Evolutionary conservation across 2,797 vertebrate genomes (phyloP).

Genomic region (Darevskia mixta): DNA sequence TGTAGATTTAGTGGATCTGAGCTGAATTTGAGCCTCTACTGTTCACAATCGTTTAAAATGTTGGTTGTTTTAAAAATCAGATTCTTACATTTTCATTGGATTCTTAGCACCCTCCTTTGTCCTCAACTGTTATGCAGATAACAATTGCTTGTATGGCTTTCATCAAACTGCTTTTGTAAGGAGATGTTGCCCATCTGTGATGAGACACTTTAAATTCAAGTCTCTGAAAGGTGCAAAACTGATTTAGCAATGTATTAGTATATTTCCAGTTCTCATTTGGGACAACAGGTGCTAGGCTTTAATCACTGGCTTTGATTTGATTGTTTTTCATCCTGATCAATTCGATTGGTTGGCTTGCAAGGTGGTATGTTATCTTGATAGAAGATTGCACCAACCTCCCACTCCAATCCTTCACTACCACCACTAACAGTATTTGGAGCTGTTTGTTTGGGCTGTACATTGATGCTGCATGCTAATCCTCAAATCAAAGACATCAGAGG

Average conservation of each 20-base stretch:
- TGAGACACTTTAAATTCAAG: constrained; percentile 40
- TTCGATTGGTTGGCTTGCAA: constrained; percentile 26
- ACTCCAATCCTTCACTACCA: background rate
- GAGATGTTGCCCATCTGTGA: background rate
- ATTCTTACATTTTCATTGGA: background rate
- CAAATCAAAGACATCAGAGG: constrained; percentile 16
- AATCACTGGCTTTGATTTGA: constrained; percentile 47
- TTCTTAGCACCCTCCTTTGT: constrained; percentile 15
- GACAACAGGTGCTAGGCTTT: constrained; percentile 34
- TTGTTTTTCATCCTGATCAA: constrained; percentile 36
- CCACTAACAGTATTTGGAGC: background rate
- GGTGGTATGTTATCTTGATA: constrained; percentile 40
- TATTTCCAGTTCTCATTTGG: constrained; percentile 22
- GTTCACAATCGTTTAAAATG: background rate
- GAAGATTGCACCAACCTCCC: constrained; percentile 4
- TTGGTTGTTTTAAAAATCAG: background rate
- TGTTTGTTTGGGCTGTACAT: constrained; percentile 1
- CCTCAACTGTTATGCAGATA: background rate
- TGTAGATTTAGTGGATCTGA: background rate
- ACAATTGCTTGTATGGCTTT: background rate
- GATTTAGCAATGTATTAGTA: constrained; percentile 15
- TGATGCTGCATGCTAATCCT: background rate
- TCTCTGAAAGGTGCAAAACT: constrained; percentile 15
- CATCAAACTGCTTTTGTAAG: constrained; percentile 34
- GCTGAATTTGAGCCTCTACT: background rate